phyloP scores from a whole-genome alignment of 2,888 invertebrate genomes.

The Crioceris asparagi region DNA sequence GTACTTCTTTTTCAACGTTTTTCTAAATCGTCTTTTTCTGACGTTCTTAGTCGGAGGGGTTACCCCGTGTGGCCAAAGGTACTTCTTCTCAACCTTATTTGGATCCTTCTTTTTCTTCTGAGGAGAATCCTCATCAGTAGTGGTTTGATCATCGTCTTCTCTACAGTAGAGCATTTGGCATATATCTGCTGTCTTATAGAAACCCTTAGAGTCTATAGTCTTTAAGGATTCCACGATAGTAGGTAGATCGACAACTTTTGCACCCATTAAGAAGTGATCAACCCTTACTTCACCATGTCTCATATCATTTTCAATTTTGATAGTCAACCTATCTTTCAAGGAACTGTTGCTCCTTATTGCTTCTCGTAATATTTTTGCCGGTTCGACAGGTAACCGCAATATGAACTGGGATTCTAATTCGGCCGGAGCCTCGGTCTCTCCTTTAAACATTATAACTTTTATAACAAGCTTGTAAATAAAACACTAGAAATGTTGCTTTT shows the following conservation, averaged over 20 bases:
- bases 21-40: slow-evolving; percentile 81
- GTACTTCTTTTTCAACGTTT: slow-evolving; percentile 92
- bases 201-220: slow-evolving; percentile 91
- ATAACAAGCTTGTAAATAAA: no score
- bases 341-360: slow-evolving; percentile 64
- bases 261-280: slow-evolving; percentile 78
- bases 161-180: slow-evolving; percentile 86
- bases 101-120: slow-evolving; percentile 80
- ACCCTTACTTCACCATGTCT: slow-evolving; percentile 80
- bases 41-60: slow-evolving; percentile 96
- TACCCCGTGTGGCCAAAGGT: slow-evolving; percentile 88
- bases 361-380: slow-evolving; percentile 63
- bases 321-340: slow-evolving; percentile 73
- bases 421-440: slow-evolving; percentile 21
- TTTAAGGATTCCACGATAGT: slow-evolving; percentile 88
- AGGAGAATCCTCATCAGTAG: slow-evolving; percentile 65
- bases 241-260: slow-evolving; percentile 85
- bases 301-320: slow-evolving; percentile 81
- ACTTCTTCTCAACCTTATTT: slow-evolving; percentile 73
- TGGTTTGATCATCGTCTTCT: slow-evolving; percentile 71
- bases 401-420: slow-evolving; percentile 36
- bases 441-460: no score
- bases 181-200: slow-evolving; percentile 96
- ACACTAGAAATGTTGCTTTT: no score
- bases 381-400: slow-evolving; percentile 43